These are phyloP conservation scores for Xylocopa sonorina DNA, from an alignment of 1,140 invertebrate genomes.

Conservation along the genomic window DNA sequence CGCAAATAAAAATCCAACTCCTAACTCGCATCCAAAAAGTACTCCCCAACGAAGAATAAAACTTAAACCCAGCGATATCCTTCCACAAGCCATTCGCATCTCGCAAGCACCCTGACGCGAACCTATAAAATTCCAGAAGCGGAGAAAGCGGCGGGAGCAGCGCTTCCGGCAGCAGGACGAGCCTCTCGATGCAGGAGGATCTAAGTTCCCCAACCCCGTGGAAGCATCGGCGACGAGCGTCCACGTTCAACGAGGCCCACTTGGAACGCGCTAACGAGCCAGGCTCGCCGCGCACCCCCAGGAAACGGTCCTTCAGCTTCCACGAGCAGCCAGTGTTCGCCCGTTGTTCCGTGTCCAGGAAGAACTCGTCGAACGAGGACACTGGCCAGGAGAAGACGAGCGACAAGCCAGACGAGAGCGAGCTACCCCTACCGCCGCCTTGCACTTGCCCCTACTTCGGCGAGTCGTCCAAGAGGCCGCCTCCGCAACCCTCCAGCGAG, in stretches of 20 bases:
- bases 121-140: slow-evolving; percentile 48
- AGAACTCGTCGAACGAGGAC: slow-evolving; percentile 58
- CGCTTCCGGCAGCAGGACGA: slow-evolving; percentile 71
- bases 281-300: slow-evolving; percentile 70
- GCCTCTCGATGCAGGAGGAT: slow-evolving; percentile 64
- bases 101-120: not conserved
- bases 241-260: slow-evolving; percentile 82
- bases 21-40: too few species aligned
- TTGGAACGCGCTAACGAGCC: slow-evolving; percentile 73
- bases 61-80: too few species aligned
- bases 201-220: slow-evolving; percentile 62
- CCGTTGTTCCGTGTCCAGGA: slow-evolving; percentile 35
- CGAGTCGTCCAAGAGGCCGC: slow-evolving; percentile 81
- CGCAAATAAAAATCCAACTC: too few species aligned
- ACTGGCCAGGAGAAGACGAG: slow-evolving; percentile 33
- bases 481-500: slow-evolving; percentile 79
- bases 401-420: slow-evolving; percentile 37
- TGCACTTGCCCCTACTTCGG: slow-evolving; percentile 91
- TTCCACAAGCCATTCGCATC: too few species aligned
- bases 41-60: too few species aligned
- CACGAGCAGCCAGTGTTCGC: slow-evolving; percentile 73
- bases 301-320: slow-evolving; percentile 82
- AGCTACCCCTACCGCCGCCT: slow-evolving; percentile 85
- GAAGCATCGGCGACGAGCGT: slow-evolving; percentile 79
- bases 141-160: slow-evolving; percentile 70